Percentiles rank a stretch among this genome's conserved stretches.
Evolutionary conservation across 2,888 invertebrate species (phyloP).

Genomic region (Troides helena): DNA sequence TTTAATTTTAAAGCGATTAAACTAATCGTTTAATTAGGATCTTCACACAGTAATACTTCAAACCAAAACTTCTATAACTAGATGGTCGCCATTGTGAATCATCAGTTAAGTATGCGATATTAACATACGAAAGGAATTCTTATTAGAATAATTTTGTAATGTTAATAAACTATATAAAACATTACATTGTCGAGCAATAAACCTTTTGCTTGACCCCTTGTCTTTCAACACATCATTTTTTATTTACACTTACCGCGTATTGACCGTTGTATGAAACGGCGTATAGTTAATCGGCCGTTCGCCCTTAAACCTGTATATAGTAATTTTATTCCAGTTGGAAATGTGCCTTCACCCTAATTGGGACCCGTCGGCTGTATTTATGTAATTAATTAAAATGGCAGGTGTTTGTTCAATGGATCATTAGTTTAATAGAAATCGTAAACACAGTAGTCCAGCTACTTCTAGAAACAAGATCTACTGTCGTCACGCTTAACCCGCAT

Average conservation of each 20-base stretch:
- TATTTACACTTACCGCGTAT: neutral
- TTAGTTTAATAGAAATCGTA: neutral
- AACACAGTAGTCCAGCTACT: neutral
- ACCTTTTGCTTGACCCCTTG: constrained; percentile 1
- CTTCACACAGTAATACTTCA: too few relatives aligned
- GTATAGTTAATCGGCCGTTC: neutral
- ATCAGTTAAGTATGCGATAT: too few relatives aligned
- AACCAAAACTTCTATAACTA: too few relatives aligned
- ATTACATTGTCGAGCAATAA: neutral
- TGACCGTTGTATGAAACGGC: neutral
- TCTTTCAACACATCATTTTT: constrained; percentile 1
- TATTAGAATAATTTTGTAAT: too few relatives aligned
- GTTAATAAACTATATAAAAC: neutral
- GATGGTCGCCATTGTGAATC: too few relatives aligned
- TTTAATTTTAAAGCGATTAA: too few relatives aligned
- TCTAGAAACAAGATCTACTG: neutral
- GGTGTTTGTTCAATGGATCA: constrained; percentile 4
- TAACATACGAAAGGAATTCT: too few relatives aligned
- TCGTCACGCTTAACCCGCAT: neutral
- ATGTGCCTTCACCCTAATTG: constrained; percentile 20
- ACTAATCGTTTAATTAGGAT: too few relatives aligned
- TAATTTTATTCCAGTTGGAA: constrained; percentile 20
- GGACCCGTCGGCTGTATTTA: neutral
- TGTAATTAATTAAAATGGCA: constrained; percentile 22
- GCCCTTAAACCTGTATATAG: constrained; percentile 6